These are phyloP conservation scores for Lithobius niger DNA, from an alignment of 1,140 invertebrate species.

Conservation along the genomic window DNA sequence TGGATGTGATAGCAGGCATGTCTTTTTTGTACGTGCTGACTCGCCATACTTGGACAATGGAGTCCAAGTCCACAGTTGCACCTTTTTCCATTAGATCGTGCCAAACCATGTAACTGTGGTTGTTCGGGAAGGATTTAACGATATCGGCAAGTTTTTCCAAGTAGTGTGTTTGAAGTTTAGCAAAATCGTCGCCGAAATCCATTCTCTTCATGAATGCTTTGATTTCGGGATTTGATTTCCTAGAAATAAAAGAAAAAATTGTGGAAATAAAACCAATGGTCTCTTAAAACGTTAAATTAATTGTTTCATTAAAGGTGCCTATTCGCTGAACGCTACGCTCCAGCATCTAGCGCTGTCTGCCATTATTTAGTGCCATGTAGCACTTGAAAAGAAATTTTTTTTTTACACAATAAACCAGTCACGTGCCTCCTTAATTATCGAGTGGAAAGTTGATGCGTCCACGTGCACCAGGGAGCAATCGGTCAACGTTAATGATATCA, in stretches of 20 bases:
- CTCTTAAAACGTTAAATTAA: too few species aligned
- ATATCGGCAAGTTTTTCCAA: slow-evolving; percentile 25
- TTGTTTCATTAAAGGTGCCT: too few species aligned
- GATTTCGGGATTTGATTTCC: slow-evolving; percentile 49
- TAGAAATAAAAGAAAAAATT: slow-evolving; percentile 26
- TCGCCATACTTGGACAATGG: slow-evolving; percentile 41
- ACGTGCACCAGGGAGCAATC: too few species aligned
- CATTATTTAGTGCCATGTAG: too few species aligned
- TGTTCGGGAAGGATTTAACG: slow-evolving; percentile 25
- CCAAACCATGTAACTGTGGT: slow-evolving; percentile 28
- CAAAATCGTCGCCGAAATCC: slow-evolving; percentile 42
- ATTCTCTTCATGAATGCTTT: slow-evolving; percentile 48
- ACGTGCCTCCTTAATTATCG: too few species aligned
- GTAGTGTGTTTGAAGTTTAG: slow-evolving; percentile 30
- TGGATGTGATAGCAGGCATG: slow-evolving; percentile 33
- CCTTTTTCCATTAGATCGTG: slow-evolving; percentile 30
- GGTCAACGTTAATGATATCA: too few species aligned
- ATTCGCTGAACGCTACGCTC: too few species aligned
- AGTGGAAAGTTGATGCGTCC: too few species aligned
- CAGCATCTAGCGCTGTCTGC: too few species aligned
- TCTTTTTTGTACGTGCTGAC: slow-evolving; percentile 21
- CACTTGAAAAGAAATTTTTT: too few species aligned
- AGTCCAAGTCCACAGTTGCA: slow-evolving; percentile 26
- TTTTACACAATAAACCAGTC: too few species aligned
- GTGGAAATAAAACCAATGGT: too few species aligned